Evolutionary conservation across 2,113 vertebrate species (phyloP).

Genomic region (Eulacestoma nigropectus): DNA sequence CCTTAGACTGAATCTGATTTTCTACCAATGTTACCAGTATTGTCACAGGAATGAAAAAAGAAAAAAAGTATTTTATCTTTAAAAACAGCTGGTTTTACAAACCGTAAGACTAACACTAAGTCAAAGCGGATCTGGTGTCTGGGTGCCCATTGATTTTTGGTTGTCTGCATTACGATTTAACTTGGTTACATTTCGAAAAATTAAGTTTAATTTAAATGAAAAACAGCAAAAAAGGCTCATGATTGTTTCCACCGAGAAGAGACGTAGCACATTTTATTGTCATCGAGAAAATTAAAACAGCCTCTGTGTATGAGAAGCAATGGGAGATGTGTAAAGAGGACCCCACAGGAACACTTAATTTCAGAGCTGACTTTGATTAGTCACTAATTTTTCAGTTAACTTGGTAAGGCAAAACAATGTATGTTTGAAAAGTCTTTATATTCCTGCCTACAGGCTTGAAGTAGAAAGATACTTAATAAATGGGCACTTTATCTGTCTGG

Average conservation of each 20-base stretch:
- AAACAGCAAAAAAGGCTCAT: neutral
- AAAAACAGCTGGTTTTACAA: neutral
- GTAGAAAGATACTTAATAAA: neutral
- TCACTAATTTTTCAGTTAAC: conserved; percentile 32
- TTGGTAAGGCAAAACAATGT: neutral
- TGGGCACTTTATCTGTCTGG: neutral
- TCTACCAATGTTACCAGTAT: neutral
- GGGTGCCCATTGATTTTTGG: neutral
- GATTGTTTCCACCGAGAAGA: neutral
- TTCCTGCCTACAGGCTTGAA: neutral
- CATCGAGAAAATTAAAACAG: conserved; percentile 3
- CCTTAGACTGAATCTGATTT: conserved; percentile 14
- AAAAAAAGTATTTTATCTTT: neutral
- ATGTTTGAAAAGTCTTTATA: neutral
- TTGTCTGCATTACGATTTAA: neutral
- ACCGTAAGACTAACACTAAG: neutral
- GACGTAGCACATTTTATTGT: neutral
- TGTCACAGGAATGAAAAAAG: neutral
- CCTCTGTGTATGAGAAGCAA: neutral
- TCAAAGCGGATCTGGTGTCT: neutral
- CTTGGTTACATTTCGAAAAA: conserved; percentile 1
- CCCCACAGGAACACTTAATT: conserved; percentile 20
- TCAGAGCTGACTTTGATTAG: neutral
- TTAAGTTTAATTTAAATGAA: neutral
- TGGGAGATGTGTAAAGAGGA: neutral